A percentile compares a stretch with the other conserved stretches of the same genome.
These are phyloP conservation scores for Meteorus sp. DNA, from an alignment of 1,140 invertebrate genomes.

Conservation along the genomic window DNA sequence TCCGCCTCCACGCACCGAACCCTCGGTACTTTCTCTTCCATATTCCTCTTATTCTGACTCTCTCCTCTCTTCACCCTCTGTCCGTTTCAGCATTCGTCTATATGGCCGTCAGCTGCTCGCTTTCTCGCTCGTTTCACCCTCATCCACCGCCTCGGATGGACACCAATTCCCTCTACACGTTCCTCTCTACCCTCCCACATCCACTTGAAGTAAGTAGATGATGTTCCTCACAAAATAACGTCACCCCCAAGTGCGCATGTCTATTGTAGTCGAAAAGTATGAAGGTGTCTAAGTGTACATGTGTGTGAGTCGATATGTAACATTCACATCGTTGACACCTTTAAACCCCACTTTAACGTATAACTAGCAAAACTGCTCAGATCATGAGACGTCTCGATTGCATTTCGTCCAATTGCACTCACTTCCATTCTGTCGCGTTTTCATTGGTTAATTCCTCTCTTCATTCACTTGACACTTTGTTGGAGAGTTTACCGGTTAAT, in stretches of 20 bases:
- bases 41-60: conserved; percentile 32
- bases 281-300: conserved; percentile 6
- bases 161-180: conserved; percentile 23
- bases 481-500: background rate
- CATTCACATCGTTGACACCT: background rate
- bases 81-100: conserved; percentile 35
- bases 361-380: conserved; percentile 27
- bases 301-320: background rate
- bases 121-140: conserved; percentile 47
- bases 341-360: conserved; percentile 7
- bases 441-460: background rate
- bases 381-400: conserved; percentile 29
- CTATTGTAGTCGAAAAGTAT: conserved; percentile 6
- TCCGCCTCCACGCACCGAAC: conserved; percentile 58
- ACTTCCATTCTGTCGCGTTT: conserved; percentile 17
- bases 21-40: conserved; percentile 42
- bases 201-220: background rate
- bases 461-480: background rate
- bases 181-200: background rate
- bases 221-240: conserved; percentile 22
- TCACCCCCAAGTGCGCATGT: conserved; percentile 11
- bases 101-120: conserved; percentile 54
- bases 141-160: conserved; percentile 22
- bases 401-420: conserved; percentile 26
- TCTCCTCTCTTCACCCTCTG: conserved; percentile 26